These are phyloP conservation scores for Albula goreensis DNA, from an alignment of 2,113 vertebrate genomes.

Conservation along the genomic window DNA sequence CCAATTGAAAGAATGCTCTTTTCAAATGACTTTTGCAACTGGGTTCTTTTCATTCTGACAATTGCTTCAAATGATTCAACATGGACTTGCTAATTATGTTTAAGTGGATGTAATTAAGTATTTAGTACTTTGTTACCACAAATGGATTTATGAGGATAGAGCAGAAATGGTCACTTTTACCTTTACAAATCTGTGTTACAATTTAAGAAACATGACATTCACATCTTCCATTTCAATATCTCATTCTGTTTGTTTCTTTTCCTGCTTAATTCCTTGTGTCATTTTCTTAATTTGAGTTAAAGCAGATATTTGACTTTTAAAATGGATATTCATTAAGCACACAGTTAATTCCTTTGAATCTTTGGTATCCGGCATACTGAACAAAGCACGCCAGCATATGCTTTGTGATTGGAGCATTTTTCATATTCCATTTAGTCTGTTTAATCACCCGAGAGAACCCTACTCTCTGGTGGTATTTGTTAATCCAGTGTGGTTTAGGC, in stretches of 20 bases:
- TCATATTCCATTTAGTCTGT: constrained; percentile 6
- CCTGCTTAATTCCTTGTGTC: neutral
- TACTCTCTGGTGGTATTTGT: neutral
- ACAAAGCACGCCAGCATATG: neutral
- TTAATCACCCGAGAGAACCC: neutral
- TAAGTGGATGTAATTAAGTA: neutral
- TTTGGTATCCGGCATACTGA: neutral
- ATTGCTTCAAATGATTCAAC: neutral
- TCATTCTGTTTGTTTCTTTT: neutral
- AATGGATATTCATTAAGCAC: neutral
- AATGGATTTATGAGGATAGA: neutral
- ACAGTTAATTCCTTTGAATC: neutral
- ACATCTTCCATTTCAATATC: neutral
- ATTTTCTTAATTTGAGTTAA: neutral
- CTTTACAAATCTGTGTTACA: neutral
- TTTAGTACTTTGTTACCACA: neutral
- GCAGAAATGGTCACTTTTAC: neutral
- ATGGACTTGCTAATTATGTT: constrained; percentile 23
- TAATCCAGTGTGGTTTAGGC: neutral
- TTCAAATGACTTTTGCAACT: neutral
- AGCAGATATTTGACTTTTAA: neutral
- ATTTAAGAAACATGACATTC: neutral
- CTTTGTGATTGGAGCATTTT: neutral
- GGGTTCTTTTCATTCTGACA: neutral
- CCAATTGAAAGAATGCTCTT: neutral